These are phyloP conservation scores for Acanthochromis polyacanthus DNA, from an alignment of 2,113 vertebrate genomes.

Conservation along the genomic window DNA sequence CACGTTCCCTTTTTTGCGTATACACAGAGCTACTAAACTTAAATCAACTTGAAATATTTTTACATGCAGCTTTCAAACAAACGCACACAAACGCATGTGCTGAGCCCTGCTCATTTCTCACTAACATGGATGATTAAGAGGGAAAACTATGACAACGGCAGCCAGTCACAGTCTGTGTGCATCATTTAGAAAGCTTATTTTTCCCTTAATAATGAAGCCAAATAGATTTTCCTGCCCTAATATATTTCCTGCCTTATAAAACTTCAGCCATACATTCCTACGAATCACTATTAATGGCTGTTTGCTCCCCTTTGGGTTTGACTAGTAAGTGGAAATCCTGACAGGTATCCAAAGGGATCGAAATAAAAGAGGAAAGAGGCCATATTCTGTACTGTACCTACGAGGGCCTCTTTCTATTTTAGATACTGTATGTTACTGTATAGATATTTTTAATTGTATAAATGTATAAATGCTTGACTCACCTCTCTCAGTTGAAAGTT, in stretches of 20 bases:
- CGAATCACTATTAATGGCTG: slow-evolving; percentile 50
- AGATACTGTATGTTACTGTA: slow-evolving; percentile 77
- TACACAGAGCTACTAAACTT: slow-evolving; percentile 44
- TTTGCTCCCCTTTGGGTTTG: slow-evolving; percentile 49
- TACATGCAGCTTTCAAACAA: slow-evolving; percentile 57
- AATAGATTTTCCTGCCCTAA: slow-evolving; percentile 69
- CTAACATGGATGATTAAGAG: slow-evolving; percentile 17
- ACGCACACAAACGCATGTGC: slow-evolving; percentile 45
- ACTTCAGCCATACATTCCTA: slow-evolving; percentile 78
- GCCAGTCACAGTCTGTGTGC: slow-evolving; percentile 14
- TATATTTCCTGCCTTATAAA: slow-evolving; percentile 79
- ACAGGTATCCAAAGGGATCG: slow-evolving; percentile 57
- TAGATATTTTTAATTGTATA: slow-evolving; percentile 79
- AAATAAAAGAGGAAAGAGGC: slow-evolving; percentile 66
- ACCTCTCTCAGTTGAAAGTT: slow-evolving; percentile 57
- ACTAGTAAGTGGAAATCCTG: slow-evolving; percentile 43
- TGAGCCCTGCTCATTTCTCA: slow-evolving; percentile 34
- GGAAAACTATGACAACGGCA: slow-evolving; percentile 38
- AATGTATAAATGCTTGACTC: slow-evolving; percentile 72
- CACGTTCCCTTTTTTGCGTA: slow-evolving; percentile 39
- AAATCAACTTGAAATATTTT: slow-evolving; percentile 63
- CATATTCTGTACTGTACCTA: slow-evolving; percentile 76
- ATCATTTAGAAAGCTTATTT: slow-evolving; percentile 40
- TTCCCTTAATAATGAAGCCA: slow-evolving; percentile 69
- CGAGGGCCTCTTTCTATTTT: slow-evolving; percentile 79